Conservation (phyloP, 2,888 invertebrate genomes). For the Limnephilus rhombicus region DNA sequence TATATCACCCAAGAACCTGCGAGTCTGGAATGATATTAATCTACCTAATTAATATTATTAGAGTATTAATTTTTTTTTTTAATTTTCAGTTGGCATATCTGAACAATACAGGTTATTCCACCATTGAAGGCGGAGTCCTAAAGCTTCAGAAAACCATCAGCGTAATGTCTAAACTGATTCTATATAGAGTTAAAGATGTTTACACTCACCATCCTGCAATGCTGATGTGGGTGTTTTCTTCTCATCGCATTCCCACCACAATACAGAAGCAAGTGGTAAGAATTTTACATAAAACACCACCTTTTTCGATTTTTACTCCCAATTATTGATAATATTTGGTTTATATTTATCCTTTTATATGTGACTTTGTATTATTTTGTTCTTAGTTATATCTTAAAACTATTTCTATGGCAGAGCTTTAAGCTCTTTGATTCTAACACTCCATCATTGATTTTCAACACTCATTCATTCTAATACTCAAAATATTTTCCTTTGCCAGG, state of each 20-base stretch:
- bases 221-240: constrained; percentile 62
- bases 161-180: constrained; percentile 52
- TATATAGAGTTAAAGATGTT: constrained; percentile 50
- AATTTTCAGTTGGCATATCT: constrained; percentile 51
- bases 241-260: constrained; percentile 51
- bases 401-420: too few relatives aligned
- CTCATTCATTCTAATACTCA: too few relatives aligned
- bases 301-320: background rate
- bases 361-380: background rate
- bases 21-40: background rate
- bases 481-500: background rate
- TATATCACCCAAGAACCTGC: background rate
- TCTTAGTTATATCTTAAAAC: background rate
- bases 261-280: constrained; percentile 58
- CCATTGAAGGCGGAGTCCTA: constrained; percentile 50
- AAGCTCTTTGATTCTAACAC: too few relatives aligned
- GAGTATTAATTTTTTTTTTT: constrained; percentile 17
- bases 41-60: background rate
- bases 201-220: constrained; percentile 63
- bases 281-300: background rate
- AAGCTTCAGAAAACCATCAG: constrained; percentile 57
- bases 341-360: background rate
- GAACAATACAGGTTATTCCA: constrained; percentile 29
- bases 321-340: background rate
- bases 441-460: background rate